A percentile compares a stretch with the other conserved stretches of the same genome.
phyloP scores from a whole-genome alignment of 2,797 vertebrate genomes.

The Pangasius djambal region DNA sequence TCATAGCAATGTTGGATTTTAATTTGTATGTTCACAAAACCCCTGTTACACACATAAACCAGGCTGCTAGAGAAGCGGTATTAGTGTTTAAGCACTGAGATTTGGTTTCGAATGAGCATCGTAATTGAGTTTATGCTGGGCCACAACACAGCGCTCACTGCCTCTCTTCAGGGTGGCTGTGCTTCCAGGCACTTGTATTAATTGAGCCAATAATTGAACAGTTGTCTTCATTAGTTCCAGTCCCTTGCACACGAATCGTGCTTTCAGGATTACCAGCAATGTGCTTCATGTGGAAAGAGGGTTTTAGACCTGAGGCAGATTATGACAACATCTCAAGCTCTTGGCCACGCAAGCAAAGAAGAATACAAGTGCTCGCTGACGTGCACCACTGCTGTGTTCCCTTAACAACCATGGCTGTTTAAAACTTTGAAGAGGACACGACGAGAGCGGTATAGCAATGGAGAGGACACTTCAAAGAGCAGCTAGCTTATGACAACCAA shows the following conservation, averaged over 20 bases:
- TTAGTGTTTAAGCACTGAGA: conserved; percentile 66
- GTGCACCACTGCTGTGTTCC: conserved; percentile 58
- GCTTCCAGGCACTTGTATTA: conserved; percentile 78
- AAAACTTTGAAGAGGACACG: conserved; percentile 47
- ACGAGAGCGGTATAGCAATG: conserved; percentile 49
- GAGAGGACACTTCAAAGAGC: conserved; percentile 33
- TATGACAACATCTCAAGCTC: conserved; percentile 45
- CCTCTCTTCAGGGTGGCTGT: conserved; percentile 69
- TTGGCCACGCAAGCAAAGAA: conserved; percentile 34
- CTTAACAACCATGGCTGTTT: conserved; percentile 61
- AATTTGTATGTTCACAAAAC: neutral
- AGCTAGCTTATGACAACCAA: conserved; percentile 7
- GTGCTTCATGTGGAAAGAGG: conserved; percentile 62
- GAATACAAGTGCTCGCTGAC: conserved; percentile 47
- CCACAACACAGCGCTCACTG: conserved; percentile 66
- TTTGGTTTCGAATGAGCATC: conserved; percentile 59
- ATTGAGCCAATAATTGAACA: conserved; percentile 84
- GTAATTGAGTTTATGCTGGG: conserved; percentile 66
- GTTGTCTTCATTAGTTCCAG: conserved; percentile 85
- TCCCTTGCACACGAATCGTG: conserved; percentile 69
- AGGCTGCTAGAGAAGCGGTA: conserved; percentile 63
- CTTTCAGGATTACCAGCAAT: conserved; percentile 71
- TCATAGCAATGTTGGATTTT: neutral
- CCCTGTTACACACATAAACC: conserved; percentile 52
- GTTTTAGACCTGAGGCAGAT: conserved; percentile 57